Conservation (phyloP, 2,797 vertebrate genomes). For the Vireo griseus region DNA sequence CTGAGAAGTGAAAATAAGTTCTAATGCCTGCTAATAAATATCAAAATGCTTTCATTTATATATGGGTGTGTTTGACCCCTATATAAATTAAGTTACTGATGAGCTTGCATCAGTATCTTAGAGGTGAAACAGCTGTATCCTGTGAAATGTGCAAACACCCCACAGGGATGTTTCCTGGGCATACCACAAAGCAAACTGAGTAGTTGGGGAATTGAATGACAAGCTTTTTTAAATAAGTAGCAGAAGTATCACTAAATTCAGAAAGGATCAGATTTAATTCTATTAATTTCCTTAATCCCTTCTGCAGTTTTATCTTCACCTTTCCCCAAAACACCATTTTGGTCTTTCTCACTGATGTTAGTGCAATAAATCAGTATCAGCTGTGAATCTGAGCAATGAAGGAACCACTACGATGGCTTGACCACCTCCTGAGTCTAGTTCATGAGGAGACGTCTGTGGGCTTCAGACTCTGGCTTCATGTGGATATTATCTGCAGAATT, state of each 20-base stretch:
- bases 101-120: neutral
- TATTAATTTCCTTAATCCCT: neutral
- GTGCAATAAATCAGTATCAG: neutral
- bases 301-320: neutral
- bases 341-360: neutral
- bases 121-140: neutral
- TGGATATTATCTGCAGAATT: neutral
- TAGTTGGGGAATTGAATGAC: neutral
- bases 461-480: neutral
- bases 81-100: fast-evolving
- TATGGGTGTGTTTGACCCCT: neutral
- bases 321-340: neutral
- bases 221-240: neutral
- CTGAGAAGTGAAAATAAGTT: neutral
- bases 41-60: neutral
- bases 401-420: neutral
- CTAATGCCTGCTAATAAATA: neutral
- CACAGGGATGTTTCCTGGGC: neutral
- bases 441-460: neutral
- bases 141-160: neutral
- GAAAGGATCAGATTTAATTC: neutral
- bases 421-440: neutral
- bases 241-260: neutral
- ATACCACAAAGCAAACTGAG: neutral
- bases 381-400: neutral